phyloP scores from a whole-genome alignment of 2,888 invertebrate genomes.

The Caenorhabditis zanzibari region DNA sequence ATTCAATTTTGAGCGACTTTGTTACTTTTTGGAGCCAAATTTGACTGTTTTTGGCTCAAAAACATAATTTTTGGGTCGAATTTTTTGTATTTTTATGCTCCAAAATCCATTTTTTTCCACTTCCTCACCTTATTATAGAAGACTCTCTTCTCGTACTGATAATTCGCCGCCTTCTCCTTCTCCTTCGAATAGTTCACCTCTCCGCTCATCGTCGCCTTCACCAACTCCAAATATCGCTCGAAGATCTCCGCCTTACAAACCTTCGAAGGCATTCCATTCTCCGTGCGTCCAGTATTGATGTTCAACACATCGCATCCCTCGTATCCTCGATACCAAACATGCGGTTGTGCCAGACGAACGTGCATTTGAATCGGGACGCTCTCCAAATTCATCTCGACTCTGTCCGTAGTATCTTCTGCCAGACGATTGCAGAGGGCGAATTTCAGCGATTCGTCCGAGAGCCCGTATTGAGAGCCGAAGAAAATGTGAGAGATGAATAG shows the following conservation, averaged over 20 bases:
- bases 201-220: not conserved
- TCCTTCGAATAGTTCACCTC: slow-evolving; percentile 50
- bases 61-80: not conserved
- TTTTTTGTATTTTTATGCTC: not conserved
- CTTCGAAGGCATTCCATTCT: slow-evolving; percentile 52
- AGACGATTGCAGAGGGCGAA: slow-evolving; percentile 41
- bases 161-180: slow-evolving; percentile 56
- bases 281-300: slow-evolving; percentile 46
- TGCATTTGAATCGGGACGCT: slow-evolving; percentile 43
- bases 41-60: too few species aligned
- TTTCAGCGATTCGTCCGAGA: slow-evolving; percentile 53
- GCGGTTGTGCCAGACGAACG: slow-evolving; percentile 12
- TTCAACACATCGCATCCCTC: slow-evolving; percentile 21
- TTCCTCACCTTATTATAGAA: slow-evolving; percentile 65
- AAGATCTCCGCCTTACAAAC: slow-evolving; percentile 62
- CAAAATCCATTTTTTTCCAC: not conserved
- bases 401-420: not conserved
- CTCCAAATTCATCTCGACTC: slow-evolving; percentile 21
- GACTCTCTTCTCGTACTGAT: slow-evolving; percentile 65
- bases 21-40: too few species aligned
- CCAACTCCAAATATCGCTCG: slow-evolving; percentile 36
- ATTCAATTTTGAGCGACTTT: too few species aligned
- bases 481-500: slow-evolving; percentile 50
- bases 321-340: slow-evolving; percentile 44
- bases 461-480: slow-evolving; percentile 52